A percentile compares a stretch with the other conserved stretches of the same genome.
These are phyloP conservation scores for Ceratina japonica DNA, from an alignment of 1,140 invertebrate genomes.

Conservation along the genomic window DNA sequence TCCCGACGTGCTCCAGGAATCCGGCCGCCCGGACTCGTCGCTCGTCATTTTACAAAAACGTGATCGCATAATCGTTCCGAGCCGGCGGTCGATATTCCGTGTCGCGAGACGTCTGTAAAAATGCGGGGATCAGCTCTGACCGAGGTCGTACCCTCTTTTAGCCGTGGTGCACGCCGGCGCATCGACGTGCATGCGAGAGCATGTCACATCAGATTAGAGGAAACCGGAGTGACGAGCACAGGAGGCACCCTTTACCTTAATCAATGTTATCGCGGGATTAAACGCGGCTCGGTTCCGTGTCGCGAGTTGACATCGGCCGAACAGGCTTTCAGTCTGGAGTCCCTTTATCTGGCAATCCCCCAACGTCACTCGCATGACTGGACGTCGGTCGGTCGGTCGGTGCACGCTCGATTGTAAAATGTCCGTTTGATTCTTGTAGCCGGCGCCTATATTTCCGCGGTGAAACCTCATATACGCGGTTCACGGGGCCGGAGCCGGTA, in stretches of 20 bases:
- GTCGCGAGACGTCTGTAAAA: too few species aligned
- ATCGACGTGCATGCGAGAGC: not conserved
- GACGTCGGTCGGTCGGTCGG: not conserved
- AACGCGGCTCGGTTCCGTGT: not conserved
- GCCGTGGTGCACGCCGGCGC: too few species aligned
- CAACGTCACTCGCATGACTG: not conserved
- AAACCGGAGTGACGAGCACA: not conserved
- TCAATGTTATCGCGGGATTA: slow-evolving; percentile 48
- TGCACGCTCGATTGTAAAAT: slow-evolving; percentile 2
- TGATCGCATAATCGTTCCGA: too few species aligned
- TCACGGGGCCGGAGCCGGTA: not conserved
- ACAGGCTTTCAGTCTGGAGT: not conserved
- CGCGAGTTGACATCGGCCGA: not conserved
- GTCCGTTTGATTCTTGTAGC: not conserved
- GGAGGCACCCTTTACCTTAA: slow-evolving; percentile 39
- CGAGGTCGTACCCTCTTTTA: too few species aligned
- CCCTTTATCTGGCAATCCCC: slow-evolving; percentile 3
- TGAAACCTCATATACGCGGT: not conserved
- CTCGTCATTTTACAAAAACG: not conserved
- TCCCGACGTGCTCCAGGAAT: too few species aligned
- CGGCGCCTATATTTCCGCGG: not conserved
- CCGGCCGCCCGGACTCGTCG: too few species aligned
- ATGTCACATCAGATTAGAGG: not conserved
- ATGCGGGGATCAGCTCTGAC: too few species aligned
- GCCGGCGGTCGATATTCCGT: too few species aligned